These are phyloP conservation scores for Puffinus mauretanicus DNA, from an alignment of 2,113 vertebrate species.

Conservation along the genomic window DNA sequence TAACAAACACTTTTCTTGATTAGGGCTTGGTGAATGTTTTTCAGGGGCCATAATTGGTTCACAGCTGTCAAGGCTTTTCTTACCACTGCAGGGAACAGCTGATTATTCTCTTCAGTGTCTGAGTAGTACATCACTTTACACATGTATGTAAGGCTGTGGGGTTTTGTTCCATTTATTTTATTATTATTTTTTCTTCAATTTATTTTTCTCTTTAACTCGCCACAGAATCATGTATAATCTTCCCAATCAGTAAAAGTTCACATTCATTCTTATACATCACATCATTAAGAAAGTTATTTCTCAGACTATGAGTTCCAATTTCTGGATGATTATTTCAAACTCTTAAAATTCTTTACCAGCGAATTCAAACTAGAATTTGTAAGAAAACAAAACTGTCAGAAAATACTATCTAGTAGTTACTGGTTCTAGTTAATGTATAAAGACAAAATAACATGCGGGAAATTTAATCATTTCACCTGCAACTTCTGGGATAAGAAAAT, in stretches of 20 bases:
- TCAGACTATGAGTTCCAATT: neutral
- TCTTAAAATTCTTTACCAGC: neutral
- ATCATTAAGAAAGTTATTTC: neutral
- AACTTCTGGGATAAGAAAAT: neutral
- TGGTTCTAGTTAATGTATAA: neutral
- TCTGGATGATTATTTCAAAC: neutral
- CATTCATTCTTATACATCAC: neutral
- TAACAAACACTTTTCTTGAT: constrained; percentile 49
- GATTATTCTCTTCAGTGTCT: constrained; percentile 24
- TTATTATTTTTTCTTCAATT: neutral
- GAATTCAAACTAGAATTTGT: neutral
- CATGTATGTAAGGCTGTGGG: neutral
- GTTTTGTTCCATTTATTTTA: neutral
- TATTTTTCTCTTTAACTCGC: neutral
- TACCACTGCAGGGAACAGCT: constrained; percentile 20
- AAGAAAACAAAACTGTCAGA: neutral
- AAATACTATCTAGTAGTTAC: neutral
- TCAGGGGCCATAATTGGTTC: constrained; percentile 29
- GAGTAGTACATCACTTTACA: neutral
- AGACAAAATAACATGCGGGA: neutral
- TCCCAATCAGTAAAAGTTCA: neutral
- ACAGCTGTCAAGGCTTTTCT: constrained; percentile 57
- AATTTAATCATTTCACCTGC: neutral
- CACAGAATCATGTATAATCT: neutral
- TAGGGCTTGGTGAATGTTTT: constrained; percentile 36